Base-by-base conservation (phyloP, 2,888 invertebrate species). In the Mactromeris polynyma region DNA sequence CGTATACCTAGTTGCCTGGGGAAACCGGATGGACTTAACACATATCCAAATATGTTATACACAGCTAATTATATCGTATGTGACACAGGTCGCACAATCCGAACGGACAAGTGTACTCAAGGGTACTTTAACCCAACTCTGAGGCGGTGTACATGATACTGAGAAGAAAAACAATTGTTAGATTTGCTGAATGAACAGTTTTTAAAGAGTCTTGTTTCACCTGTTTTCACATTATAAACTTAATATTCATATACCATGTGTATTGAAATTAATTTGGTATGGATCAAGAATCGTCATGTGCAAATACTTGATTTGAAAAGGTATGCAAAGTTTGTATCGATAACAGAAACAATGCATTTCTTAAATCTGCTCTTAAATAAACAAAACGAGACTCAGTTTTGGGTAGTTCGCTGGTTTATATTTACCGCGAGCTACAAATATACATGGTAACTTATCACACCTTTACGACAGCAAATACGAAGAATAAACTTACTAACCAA, bases 91-190 rank as follows among this genome's bases (percentile, higher is more conserved):
- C 88, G 93, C 14, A 91, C 93, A 21, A 38, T 91, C 17, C 64
- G 86, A 26, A 82, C 86, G n/a, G 85, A 64, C 14, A 90, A 89
- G 81, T 94, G 94, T 87, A 58, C 73, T 21, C 86, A 87, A 78
- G 92, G 94, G 17, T 88, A 92, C 79, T 94, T 93, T 86, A 88
- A 93, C 78, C 91, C 93, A 3, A 69, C 64, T 14, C 80, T 86
- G 7, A 88, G 89, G 26, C 77, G 81, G 51, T 94, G 94, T 85
- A 33, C 33, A 33, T 73, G 33, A 73, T 26, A 64, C 26, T 64
- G 58, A n/a, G 46, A 46, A 46, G 11, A 46, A 46, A 11, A 14
- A 46, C 4, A 42, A 7, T 42, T 42, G 4, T 42, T 7, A 46
- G 6, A 46, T 17, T 46, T 46, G 11, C 46, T 46, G 46, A 46